Evolutionary conservation across 2,888 invertebrate species (phyloP), one percentile per base, ranked within the genome.

Genomic region (Anoplius nigerrimus): DNA sequence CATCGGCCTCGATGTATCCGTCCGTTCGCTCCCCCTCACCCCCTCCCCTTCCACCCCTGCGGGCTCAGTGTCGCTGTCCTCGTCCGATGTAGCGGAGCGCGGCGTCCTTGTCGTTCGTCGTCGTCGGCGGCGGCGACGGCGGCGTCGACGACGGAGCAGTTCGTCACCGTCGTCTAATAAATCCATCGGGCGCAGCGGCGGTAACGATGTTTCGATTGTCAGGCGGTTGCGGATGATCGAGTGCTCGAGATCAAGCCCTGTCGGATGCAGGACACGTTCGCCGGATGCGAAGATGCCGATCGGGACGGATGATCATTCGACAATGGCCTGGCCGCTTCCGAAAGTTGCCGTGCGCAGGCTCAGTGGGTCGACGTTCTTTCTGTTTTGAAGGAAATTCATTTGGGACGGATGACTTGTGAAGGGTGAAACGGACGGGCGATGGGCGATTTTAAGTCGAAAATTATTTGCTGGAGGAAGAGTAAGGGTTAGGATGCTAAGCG

Each of bases 111-210:
- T 53, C 18, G 4, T 11, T 34, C 27, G 18, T 21, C 27, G 21
- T 43, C 57, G 43, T 43, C 57, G 56, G 18, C 56, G 22, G 3
- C 52, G 52, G 3, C 18, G 21, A 2, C 52, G 52, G 3, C 21
- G 34, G 1, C 3, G 24, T 43, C 22, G 34, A 1, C 34, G 34
- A 34, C 34, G 34, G 11, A 34, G 34, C 34, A 15, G 27, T 59
- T 59, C 51, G 27, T 59, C 59, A 59, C 27, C 24, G 51, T 34
- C 59, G 51, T n/a, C 34, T 22, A 34, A 22, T 59, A 27, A 59
- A 51, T 59, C 59, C 51, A 34, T 58, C 57, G 45, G 5, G 22
- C 21, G 20, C n/a, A 43, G 8, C 45, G 43, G 45, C 57, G 45
- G 21, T 52, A 52, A 52, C 22, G 52, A 52, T 46, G 46, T 46